Evolutionary conservation across 2,797 vertebrate species (phyloP), one percentile per base, ranked within the genome.

Genomic region (Phoebastria nigripes): DNA sequence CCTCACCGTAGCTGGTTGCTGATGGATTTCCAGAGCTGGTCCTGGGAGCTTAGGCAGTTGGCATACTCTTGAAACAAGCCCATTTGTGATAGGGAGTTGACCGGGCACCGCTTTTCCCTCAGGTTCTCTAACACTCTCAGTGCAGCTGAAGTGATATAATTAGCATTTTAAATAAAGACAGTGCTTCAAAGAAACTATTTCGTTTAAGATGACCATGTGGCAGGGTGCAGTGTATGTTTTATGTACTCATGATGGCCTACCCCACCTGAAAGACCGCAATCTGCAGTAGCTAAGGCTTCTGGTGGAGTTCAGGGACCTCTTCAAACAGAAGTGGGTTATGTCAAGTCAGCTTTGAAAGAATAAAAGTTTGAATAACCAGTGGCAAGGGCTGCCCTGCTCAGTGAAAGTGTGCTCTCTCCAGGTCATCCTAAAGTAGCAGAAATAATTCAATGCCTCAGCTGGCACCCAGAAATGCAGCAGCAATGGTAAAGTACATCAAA

Each of bases 371-470:
- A 69, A 47, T 73, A 92, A 66, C 6, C 25, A 26, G 52, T 33
- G 37, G 41, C 59, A 77, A 91, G 37, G 18, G n/a, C 18, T 71
- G 29, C 11, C 29, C 24, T 35, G n/a, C 24, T 73, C 24, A 49
- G 39, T 65, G 59, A 63, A 72, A 84, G 26, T 3, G 2, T 73
- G 22, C 9, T 9, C 8, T 56, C 22, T 70, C 56, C 44, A 63
- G 20, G 31, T 54, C 9, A n/a, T 15, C 21, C 29, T 77, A 9
- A 55, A 25, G 13, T 7, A n/a, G 56, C 19, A 58, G n/a, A 76
- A 74, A 35, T 33, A 58, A 84, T 37, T 66, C 77, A 65, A 0
- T 63, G 39, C 9, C 42, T 47, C 33, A 29, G 0, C 0, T 58
- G 58, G 33, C 52, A 61, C 4, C 12, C 29, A 82, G 78, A 71